Evolutionary conservation across 2,113 vertebrate species (phyloP), one percentile per base, ranked within the genome.

Genomic region (Marmota monax): DNA sequence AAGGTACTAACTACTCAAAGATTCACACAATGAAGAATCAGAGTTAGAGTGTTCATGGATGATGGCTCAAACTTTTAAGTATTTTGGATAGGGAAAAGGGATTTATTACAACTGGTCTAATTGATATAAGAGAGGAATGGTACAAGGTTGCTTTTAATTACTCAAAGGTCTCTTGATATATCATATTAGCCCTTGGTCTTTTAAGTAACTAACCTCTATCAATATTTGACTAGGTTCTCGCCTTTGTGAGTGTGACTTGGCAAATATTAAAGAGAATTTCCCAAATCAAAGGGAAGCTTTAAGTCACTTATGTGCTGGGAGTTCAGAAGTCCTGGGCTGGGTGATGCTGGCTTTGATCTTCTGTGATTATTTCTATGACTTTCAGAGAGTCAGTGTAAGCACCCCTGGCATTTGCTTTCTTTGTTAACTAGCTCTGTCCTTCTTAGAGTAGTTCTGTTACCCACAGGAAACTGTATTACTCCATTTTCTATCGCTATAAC

Each of bases 91-190:
- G n/a, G 23, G 51, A 97, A 92, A 77, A 83, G 42, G 92, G 58
- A 96, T 97, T 98, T 96, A 96, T 87, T 96, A 95, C 79, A 96
- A 94, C 83, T 63, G 48, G 72, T 56, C 84, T 98, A 90, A 96
- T 94, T 98, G 97, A 95, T 94, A 88, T 48, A 92, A 86, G 94
- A 97, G 63, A 97, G n/a, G 39, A 95, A 58, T 51, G 10, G 17
- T 14, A 9, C 91, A 18, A 76, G 18, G 51, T 58, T 95, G 58
- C 56, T 96, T 93, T 96, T 98, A 97, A 97, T 98, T 98, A 96
- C 9, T 17, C 70, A 90, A 18, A 96, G 10, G 20, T 58, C 39
- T 98, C 89, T 96, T 90, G 73, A 56, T 96, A 92, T 69, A 13
- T 48, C 17, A 48, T 79, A 88, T 96, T 95, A 97, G 85, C 88